Percentiles rank a stretch among this genome's conserved stretches.
phyloP scores from a whole-genome alignment of 2,113 vertebrate genomes.

The Piaya cayana region DNA sequence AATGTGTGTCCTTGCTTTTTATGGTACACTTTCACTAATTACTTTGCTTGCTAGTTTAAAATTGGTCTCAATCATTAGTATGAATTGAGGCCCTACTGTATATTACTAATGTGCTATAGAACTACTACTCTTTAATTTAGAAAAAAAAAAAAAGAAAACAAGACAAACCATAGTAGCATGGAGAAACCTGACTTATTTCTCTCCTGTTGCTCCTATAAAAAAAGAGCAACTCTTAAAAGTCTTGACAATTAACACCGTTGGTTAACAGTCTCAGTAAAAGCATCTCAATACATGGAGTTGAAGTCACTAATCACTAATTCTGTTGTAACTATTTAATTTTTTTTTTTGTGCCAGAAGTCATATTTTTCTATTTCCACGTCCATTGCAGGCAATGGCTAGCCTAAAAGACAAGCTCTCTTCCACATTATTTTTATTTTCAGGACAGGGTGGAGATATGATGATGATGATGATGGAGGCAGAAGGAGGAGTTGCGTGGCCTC shows the following conservation, averaged over 20 bases:
- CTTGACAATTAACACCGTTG: neutral
- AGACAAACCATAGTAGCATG: slow-evolving; percentile 8
- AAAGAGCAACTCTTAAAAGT: neutral
- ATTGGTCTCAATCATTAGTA: neutral
- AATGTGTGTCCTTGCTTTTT: slow-evolving; percentile 41
- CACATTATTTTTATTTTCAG: neutral
- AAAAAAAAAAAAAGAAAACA: neutral
- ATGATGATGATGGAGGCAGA: neutral
- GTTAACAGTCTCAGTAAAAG: slow-evolving; percentile 42
- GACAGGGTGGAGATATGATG: neutral
- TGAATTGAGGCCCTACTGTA: neutral
- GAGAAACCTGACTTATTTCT: slow-evolving; percentile 41
- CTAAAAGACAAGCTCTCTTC: slow-evolving; percentile 23
- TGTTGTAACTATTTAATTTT: slow-evolving; percentile 55
- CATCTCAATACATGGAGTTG: neutral
- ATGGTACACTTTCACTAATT: slow-evolving; percentile 8
- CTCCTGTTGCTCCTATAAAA: slow-evolving; percentile 44
- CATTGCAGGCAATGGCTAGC: slow-evolving; percentile 76
- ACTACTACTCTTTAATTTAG: neutral
- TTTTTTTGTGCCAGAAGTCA: slow-evolving; percentile 32
- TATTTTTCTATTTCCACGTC: slow-evolving; percentile 70
- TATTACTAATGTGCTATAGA: neutral
- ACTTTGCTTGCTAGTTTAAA: slow-evolving; percentile 16
- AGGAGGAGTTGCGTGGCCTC: neutral
- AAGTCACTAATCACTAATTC: slow-evolving; percentile 46